Evolutionary conservation across 2,797 vertebrate species (phyloP).

Genomic region (Todus mexicanus): DNA sequence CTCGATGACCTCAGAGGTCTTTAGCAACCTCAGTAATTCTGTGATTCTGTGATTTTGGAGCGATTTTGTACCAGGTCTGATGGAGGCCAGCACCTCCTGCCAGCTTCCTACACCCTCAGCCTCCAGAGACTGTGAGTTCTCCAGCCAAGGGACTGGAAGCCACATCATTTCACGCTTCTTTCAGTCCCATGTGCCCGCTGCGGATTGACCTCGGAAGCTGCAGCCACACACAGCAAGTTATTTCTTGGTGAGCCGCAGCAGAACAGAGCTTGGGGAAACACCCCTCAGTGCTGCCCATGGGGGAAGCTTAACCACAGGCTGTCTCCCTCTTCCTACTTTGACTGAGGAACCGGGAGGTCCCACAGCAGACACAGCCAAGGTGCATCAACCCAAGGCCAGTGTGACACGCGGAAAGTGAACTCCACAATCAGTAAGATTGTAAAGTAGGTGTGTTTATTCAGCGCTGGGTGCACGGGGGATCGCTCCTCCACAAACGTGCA

Average conservation of each 20-base stretch:
- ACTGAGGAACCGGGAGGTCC: neutral
- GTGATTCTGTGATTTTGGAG: too few species aligned
- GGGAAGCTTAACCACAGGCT: too few species aligned
- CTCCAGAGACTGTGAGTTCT: too few species aligned
- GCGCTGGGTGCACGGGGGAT: too few species aligned
- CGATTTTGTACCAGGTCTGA: neutral
- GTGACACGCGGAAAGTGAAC: too few species aligned
- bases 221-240: neutral
- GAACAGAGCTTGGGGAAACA: neutral
- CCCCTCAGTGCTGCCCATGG: accelerated
- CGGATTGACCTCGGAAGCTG: neutral
- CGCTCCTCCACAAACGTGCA: too few species aligned
- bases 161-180: accelerated
- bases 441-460: too few species aligned
- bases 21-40: too few species aligned
- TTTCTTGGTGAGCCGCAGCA: neutral
- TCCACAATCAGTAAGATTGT: too few species aligned
- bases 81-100: neutral
- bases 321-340: accelerated
- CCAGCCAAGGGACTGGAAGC: neutral
- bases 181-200: accelerated
- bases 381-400: accelerated
- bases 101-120: neutral
- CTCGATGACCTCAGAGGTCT: too few species aligned
- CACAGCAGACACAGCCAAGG: too few species aligned